Evolutionary conservation across 2,888 invertebrate species (phyloP).

Genomic region (Sturmia bella): DNA sequence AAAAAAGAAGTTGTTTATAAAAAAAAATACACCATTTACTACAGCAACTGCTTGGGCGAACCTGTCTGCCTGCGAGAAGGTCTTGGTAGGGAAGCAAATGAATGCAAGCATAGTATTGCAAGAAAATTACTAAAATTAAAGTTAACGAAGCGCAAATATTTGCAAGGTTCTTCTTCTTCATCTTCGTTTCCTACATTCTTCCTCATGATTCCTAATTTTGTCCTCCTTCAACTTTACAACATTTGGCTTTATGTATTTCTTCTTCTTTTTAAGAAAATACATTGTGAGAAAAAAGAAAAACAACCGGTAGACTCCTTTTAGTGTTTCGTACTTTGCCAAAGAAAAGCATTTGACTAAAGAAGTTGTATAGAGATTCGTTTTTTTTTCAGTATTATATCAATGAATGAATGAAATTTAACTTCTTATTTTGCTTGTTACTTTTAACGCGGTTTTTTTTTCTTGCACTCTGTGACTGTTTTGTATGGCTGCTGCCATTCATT

Average conservation of each 20-base stretch:
- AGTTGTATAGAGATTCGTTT: neutral
- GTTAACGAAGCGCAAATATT: constrained; percentile 79
- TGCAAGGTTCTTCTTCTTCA: constrained; percentile 42
- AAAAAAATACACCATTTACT: constrained; percentile 8
- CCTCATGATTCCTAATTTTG: constrained; percentile 49
- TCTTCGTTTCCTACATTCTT: too few species aligned
- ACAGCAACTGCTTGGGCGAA: neutral
- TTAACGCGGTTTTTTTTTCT: constrained; percentile 26
- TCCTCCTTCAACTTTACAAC: constrained; percentile 6
- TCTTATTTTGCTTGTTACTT: constrained; percentile 42
- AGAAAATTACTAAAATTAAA: constrained; percentile 78
- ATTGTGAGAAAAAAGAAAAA: neutral
- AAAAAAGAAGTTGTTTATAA: neutral
- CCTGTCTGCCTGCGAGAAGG: neutral
- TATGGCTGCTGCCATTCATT: constrained; percentile 2
- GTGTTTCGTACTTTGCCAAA: constrained; percentile 6
- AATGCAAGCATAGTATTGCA: constrained; percentile 66
- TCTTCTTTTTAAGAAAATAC: constrained; percentile 1
- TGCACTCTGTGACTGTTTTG: constrained; percentile 12
- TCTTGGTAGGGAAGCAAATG: neutral
- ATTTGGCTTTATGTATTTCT: constrained; percentile 8
- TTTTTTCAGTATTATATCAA: neutral
- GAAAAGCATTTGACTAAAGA: constrained; percentile 19
- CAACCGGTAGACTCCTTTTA: constrained; percentile 29
- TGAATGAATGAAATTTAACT: constrained; percentile 46